Evolutionary conservation across 1,140 invertebrate species (phyloP), one percentile per base, ranked within the genome.

Genomic region (Holotrichia oblita): DNA sequence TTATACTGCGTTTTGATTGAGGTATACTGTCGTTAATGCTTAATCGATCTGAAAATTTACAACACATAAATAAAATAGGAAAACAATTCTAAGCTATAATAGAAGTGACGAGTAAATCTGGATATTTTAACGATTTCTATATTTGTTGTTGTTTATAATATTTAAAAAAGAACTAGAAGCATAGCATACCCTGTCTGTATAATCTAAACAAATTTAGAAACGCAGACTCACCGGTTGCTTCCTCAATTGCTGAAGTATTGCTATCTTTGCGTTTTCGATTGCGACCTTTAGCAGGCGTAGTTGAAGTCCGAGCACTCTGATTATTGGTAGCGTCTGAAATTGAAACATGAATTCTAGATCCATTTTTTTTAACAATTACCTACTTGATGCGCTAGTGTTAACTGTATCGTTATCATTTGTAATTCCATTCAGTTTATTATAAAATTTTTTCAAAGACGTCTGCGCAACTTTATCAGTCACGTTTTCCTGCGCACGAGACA

Each of bases 351-450:
- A 55, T 17, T 17, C 6, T n/a, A 17, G 6, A 2, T 17, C 6
- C n/a, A 3, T 55, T 55, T 55, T 17, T 55, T 55, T 2, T 0
- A 55, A 9, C 22, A 69, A 27, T 9, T n/a, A 64, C 61, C 6
- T 34, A 69, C 61, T 22, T 34, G 27, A 69, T 24, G 61, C 22
- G 24, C 22, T 69, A 69, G 22, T 27, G 22, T 27, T 69, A 27
- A 20, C 59, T 7, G 59, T 27, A 24, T 69, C 61, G 27, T 69
- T 69, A 10, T 69, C 61, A 69, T 14, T 34, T 69, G 27, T 69
- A 27, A 69, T 69, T 27, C 3, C 20, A n/a, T 69, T 34, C 2
- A 69, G 61, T 27, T 69, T 69, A 34, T 69, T 69, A 22, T 27
- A 69, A 10, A 27, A 69, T 69, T 34, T 69, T 20, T 69, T 69